A percentile compares a stretch with the other conserved stretches of the same genome.
phyloP scores from a whole-genome alignment of 2,113 vertebrate genomes.

The Prionailurus viverrinus region DNA sequence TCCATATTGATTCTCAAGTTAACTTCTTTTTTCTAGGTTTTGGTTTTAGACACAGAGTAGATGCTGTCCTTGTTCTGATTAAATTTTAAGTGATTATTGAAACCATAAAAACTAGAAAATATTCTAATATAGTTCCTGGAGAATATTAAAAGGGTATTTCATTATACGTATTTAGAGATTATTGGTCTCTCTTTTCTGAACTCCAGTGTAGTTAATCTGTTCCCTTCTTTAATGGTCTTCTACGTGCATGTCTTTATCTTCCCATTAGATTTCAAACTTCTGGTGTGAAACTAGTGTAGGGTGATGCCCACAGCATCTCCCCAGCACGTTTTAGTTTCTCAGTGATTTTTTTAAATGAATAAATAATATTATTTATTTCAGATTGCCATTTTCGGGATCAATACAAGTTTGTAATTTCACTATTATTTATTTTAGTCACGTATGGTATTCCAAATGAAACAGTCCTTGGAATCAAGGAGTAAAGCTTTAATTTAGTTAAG shows the following conservation, averaged over 20 bases:
- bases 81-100: not conserved
- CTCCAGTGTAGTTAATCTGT: not conserved
- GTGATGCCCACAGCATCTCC: not conserved
- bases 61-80: conserved; percentile 41
- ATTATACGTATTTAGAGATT: not conserved
- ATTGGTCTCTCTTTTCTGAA: not conserved
- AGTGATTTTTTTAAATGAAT: not conserved
- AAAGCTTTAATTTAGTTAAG: not conserved
- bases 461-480: not conserved
- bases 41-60: not conserved
- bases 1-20: conserved; percentile 34
- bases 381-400: not conserved
- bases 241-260: not conserved
- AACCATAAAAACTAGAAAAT: not conserved
- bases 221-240: not conserved
- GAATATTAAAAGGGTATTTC: not conserved
- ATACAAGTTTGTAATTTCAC: not conserved
- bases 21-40: not conserved
- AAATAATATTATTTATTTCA: conserved; percentile 25
- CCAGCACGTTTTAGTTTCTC: not conserved
- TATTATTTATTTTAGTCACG: not conserved
- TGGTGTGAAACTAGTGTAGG: too few species aligned
- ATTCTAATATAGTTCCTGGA: not conserved
- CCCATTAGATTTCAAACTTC: not conserved
- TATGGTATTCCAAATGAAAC: not conserved